phyloP scores from a whole-genome alignment of 2,888 invertebrate genomes.

The Sipha maydis region DNA sequence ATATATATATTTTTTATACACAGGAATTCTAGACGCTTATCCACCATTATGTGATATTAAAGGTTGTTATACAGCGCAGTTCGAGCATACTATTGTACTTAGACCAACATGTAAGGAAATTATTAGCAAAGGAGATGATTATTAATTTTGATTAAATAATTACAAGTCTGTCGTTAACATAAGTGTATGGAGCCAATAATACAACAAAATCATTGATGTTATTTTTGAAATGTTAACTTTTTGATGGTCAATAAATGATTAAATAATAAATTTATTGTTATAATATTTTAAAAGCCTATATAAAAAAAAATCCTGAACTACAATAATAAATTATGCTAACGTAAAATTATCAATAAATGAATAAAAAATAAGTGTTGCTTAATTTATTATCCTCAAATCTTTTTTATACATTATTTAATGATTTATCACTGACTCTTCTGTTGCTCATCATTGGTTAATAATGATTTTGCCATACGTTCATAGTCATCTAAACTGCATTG shows the following conservation, averaged over 20 bases:
- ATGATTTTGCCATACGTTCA: conserved; percentile 70
- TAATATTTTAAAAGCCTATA: conserved; percentile 42
- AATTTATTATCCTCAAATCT: conserved; percentile 12
- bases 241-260: conserved; percentile 42
- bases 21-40: conserved; percentile 90
- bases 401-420: background rate
- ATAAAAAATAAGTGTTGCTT: conserved; percentile 52
- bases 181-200: background rate
- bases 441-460: conserved; percentile 41
- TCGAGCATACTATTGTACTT: conserved; percentile 96
- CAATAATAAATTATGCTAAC: conserved; percentile 24
- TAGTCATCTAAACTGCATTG: conserved; percentile 73
- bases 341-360: conserved; percentile 18
- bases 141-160: conserved; percentile 71
- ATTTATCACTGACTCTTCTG: conserved; percentile 39
- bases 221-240: conserved; percentile 46
- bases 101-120: conserved; percentile 99
- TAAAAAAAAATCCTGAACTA: conserved; percentile 20
- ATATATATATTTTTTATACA: conserved; percentile 49
- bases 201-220: conserved; percentile 26
- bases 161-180: background rate
- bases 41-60: conserved; percentile 97
- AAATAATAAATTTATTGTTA: conserved; percentile 26
- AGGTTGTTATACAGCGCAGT: conserved; percentile 99
- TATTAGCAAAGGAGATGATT: conserved; percentile 95